phyloP scores from a whole-genome alignment of 1,140 invertebrate genomes.

The Geopemphigus sp. region DNA sequence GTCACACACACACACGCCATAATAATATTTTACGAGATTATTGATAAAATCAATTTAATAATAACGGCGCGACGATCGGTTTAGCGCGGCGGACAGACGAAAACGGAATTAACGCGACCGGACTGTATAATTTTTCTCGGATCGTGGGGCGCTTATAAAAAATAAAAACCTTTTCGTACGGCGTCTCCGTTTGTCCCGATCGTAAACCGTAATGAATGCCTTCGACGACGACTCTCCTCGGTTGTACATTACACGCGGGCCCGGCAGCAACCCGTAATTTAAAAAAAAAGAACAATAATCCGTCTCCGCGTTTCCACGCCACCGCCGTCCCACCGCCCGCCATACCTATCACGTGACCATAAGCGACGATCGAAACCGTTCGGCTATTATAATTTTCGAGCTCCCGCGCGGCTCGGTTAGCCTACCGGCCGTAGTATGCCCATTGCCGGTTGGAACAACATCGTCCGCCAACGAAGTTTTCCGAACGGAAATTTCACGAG shows the following conservation, averaged over 20 bases:
- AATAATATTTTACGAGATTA: background rate
- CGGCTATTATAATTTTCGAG: too few relatives aligned
- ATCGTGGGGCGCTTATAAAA: background rate
- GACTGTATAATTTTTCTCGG: conserved; percentile 14
- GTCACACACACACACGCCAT: background rate
- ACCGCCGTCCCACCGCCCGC: too few relatives aligned
- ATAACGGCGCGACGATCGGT: conserved; percentile 5
- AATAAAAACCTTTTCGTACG: too few relatives aligned
- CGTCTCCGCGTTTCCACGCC: background rate
- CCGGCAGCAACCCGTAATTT: conserved; percentile 36
- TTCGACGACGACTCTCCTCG: background rate
- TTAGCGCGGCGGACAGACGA: background rate
- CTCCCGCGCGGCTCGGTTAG: too few relatives aligned
- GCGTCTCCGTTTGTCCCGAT: conserved; percentile 27
- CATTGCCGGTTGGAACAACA: too few relatives aligned
- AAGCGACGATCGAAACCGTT: background rate
- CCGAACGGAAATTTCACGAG: too few relatives aligned
- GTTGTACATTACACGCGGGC: too few relatives aligned
- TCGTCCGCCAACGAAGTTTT: too few relatives aligned
- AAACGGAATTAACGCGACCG: background rate
- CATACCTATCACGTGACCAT: too few relatives aligned
- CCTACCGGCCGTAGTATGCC: too few relatives aligned
- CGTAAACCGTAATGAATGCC: conserved; percentile 42
- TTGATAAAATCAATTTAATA: conserved; percentile 39
- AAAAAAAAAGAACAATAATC: conserved; percentile 1